phyloP scores from a whole-genome alignment of 2,113 vertebrate species.

The Trichechus manatus region DNA sequence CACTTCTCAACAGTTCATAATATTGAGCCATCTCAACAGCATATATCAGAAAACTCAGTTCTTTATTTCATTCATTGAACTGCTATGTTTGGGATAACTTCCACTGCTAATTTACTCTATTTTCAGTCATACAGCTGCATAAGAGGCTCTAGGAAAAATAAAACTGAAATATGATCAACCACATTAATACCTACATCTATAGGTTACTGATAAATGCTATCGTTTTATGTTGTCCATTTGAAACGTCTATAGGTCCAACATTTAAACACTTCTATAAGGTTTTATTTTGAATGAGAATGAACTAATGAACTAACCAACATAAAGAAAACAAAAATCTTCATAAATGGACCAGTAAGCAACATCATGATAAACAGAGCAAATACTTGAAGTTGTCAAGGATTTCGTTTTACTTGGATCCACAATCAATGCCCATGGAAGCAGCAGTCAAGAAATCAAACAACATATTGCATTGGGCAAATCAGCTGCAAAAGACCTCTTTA shows the following conservation, averaged over 20 bases:
- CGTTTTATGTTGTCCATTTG: not conserved
- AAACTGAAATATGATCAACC: conserved; percentile 10
- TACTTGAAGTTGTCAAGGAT: too few relatives aligned
- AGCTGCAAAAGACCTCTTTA: too few relatives aligned
- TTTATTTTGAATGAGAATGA: conserved; percentile 46
- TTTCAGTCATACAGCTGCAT: not conserved
- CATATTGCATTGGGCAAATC: too few relatives aligned
- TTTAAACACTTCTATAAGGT: conserved; percentile 14
- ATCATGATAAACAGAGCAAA: too few relatives aligned
- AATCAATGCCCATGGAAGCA: too few relatives aligned
- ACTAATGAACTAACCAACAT: not conserved
- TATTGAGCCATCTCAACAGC: not conserved
- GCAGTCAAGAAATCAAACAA: too few relatives aligned
- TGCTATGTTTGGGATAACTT: conserved; percentile 8
- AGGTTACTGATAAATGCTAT: not conserved
- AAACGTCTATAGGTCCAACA: not conserved
- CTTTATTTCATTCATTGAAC: conserved; percentile 43
- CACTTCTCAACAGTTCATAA: too few relatives aligned
- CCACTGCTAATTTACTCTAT: conserved; percentile 2
- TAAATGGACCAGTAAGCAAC: too few relatives aligned
- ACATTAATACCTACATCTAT: conserved; percentile 20
- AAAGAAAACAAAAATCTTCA: too few relatives aligned
- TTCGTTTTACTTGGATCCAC: too few relatives aligned
- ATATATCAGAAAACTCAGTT: conserved; percentile 1
- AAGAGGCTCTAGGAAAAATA: not conserved